Conservation (phyloP, 1,140 invertebrate genomes). For the Lysiphlebus fabarum region DNA sequence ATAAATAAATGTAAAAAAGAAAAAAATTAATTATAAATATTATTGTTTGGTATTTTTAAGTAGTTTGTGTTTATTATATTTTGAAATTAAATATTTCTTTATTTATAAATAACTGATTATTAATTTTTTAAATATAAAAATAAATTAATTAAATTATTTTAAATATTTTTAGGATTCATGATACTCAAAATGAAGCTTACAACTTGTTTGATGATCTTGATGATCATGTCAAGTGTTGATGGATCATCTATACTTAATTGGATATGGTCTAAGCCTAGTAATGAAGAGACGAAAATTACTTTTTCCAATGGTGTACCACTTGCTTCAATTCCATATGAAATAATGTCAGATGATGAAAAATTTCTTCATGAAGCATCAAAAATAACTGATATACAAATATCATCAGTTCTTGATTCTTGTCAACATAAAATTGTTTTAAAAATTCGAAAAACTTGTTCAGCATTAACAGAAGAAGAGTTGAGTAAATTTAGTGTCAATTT, state of each 20-base stretch:
- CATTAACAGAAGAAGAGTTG: slow-evolving; percentile 65
- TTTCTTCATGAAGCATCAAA: slow-evolving; percentile 63
- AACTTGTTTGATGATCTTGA: not conserved
- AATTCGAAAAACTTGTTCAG: slow-evolving; percentile 58
- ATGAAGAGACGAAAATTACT: slow-evolving; percentile 30
- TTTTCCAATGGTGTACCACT: slow-evolving; percentile 44
- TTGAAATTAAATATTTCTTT: no score
- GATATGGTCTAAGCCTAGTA: slow-evolving; percentile 38
- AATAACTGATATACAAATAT: slow-evolving; percentile 56
- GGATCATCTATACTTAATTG: slow-evolving; percentile 41
- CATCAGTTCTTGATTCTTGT: slow-evolving; percentile 63
- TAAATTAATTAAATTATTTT: no score
- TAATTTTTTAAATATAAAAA: no score
- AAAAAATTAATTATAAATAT: no score
- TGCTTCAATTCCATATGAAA: slow-evolving; percentile 59
- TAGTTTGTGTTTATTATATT: no score
- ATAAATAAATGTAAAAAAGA: no score
- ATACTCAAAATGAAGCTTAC: slow-evolving; percentile 1
- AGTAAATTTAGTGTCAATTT: slow-evolving; percentile 67
- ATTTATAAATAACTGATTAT: no score
- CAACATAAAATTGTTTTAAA: slow-evolving; percentile 66
- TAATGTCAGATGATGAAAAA: slow-evolving; percentile 62
- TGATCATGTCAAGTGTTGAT: not conserved
- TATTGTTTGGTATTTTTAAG: no score
- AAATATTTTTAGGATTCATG: no score